phyloP scores from a whole-genome alignment of 1,140 invertebrate species.

The Calosoma granatense region DNA sequence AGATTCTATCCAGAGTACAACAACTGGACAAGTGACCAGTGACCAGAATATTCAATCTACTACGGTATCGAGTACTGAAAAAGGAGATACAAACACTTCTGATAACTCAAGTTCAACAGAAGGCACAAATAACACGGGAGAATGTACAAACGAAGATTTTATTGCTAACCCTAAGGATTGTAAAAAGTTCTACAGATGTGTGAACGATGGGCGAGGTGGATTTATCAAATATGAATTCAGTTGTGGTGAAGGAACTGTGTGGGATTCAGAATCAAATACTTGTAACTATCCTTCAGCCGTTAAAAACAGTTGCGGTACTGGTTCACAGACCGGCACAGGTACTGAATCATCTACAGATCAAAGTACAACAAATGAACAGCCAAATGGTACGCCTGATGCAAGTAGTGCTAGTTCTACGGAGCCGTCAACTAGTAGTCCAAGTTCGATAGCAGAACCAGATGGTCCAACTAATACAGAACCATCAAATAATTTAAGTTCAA shows the following conservation, averaged over 20 bases:
- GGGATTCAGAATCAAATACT: conserved; percentile 45
- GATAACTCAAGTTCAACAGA: conserved; percentile 8
- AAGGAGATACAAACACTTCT: no score
- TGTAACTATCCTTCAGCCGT: conserved; percentile 51
- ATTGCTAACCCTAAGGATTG: conserved; percentile 48
- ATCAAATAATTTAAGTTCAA: conserved; percentile 11
- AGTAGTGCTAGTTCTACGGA: conserved; percentile 9
- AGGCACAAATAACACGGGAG: conserved; percentile 10
- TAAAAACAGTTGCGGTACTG: conserved; percentile 19
- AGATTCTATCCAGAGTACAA: neutral
- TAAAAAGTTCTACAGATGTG: conserved; percentile 56
- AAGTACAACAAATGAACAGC: no score
- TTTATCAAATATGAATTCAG: conserved; percentile 50
- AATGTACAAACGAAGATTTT: conserved; percentile 42
- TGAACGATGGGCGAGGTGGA: conserved; percentile 44
- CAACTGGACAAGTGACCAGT: conserved; percentile 3
- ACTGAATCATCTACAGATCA: neutral
- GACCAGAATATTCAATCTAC: no score
- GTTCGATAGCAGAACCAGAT: conserved; percentile 13
- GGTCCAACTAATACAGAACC: conserved; percentile 14
- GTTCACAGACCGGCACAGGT: neutral
- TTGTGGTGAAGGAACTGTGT: conserved; percentile 54
- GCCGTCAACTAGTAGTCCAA: conserved; percentile 18
- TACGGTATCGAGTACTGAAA: conserved; percentile 1
- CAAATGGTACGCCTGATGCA: no score